These are phyloP conservation scores for Centropristis striata DNA, from an alignment of 2,113 vertebrate species.

Conservation along the genomic window DNA sequence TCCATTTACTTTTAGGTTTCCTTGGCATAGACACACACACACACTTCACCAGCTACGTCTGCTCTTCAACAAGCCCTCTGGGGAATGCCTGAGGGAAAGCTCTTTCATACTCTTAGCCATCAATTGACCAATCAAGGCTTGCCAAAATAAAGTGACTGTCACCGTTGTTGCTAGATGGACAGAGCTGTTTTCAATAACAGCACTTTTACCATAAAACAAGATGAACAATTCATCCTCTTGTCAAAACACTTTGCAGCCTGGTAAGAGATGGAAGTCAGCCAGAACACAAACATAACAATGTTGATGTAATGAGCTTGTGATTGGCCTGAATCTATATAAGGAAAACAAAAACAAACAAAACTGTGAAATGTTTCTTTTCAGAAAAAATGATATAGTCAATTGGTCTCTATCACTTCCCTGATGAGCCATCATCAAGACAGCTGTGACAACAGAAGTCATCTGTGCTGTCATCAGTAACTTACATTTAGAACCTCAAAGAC, in stretches of 20 bases:
- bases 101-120: constrained; percentile 32
- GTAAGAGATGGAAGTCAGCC: background rate
- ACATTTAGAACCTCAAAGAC: constrained; percentile 28
- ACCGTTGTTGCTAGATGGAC: background rate
- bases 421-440: constrained; percentile 33
- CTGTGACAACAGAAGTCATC: constrained; percentile 32
- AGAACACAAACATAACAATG: background rate
- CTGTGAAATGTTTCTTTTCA: background rate
- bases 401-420: background rate
- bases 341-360: background rate
- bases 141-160: constrained; percentile 34
- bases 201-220: constrained; percentile 3
- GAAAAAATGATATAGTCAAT: background rate
- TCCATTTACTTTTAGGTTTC: too few relatives aligned
- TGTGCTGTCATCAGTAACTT: background rate
- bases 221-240: background rate
- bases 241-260: background rate
- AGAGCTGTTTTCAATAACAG: constrained; percentile 28
- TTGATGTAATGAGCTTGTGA: background rate
- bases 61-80: constrained; percentile 44
- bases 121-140: constrained; percentile 45
- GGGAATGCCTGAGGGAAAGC: constrained; percentile 39
- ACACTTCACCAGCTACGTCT: background rate
- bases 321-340: background rate
- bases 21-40: too few relatives aligned